These are phyloP conservation scores for Thamnophis elegans DNA, from an alignment of 2,797 vertebrate genomes.

Conservation along the genomic window DNA sequence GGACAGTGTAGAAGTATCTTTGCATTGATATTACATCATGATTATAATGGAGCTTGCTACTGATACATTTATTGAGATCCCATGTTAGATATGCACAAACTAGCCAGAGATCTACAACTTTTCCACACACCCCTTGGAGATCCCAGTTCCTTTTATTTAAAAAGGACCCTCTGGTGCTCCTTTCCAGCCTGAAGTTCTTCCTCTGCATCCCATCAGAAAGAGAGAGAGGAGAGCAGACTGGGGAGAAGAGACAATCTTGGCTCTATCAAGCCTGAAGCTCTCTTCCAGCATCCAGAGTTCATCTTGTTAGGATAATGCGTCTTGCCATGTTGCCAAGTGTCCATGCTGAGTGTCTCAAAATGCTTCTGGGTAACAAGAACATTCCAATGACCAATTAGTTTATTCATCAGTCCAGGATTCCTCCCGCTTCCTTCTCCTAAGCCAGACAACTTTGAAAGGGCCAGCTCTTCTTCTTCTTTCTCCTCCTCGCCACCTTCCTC, in stretches of 20 bases:
- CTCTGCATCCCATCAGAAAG: background rate
- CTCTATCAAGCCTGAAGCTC: background rate
- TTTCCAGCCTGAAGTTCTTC: background rate
- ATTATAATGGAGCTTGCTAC: background rate
- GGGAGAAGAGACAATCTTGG: background rate
- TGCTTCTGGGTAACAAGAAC: background rate
- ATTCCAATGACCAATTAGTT: background rate
- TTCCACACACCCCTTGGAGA: background rate
- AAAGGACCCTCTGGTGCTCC: background rate
- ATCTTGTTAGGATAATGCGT: background rate
- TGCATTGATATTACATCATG: background rate
- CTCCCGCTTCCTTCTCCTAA: background rate
- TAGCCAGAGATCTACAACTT: background rate
- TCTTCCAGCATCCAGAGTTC: background rate
- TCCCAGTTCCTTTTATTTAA: no score
- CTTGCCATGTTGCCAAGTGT: background rate
- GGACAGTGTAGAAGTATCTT: background rate
- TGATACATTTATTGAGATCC: background rate
- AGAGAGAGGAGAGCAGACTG: background rate
- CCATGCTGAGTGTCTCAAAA: background rate
- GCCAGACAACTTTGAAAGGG: background rate
- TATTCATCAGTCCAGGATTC: background rate
- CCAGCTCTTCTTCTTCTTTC: background rate
- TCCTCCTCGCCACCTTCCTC: slow-evolving; percentile 56
- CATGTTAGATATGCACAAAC: background rate